A percentile compares a stretch with the other conserved stretches of the same genome.
phyloP scores from a whole-genome alignment of 2,797 vertebrate species.

The Capromys pilorides region DNA sequence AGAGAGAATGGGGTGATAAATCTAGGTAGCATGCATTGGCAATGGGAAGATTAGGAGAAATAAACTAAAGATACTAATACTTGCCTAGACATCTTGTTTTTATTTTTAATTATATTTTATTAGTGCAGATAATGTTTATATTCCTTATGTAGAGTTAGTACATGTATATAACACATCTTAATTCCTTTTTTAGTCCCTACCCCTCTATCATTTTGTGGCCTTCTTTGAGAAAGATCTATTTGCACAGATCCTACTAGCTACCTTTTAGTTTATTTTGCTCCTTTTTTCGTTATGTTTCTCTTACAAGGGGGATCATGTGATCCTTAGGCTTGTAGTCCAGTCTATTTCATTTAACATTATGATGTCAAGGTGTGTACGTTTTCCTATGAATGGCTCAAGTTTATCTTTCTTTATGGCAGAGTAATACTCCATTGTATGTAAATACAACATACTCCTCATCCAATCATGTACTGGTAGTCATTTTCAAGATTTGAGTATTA shows the following conservation, averaged over 20 bases:
- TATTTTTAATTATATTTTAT: neutral
- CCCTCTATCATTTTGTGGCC: neutral
- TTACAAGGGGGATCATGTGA: neutral
- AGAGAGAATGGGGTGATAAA: neutral
- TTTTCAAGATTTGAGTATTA: neutral
- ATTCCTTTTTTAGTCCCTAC: neutral
- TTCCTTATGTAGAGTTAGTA: neutral
- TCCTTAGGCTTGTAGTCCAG: neutral
- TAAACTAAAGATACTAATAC: neutral
- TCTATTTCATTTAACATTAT: neutral
- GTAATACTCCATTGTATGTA: neutral
- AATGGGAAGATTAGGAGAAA: neutral
- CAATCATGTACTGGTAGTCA: neutral
- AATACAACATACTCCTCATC: neutral
- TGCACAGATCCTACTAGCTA: neutral
- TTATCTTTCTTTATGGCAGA: neutral
- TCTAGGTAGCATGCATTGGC: neutral
- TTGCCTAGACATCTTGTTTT: neutral
- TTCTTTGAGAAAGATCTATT: neutral
- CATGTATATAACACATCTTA: neutral
- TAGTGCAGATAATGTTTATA: neutral
- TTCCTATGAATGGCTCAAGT: neutral
- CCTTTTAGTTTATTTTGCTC: neutral
- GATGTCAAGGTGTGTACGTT: neutral
- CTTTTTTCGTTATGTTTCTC: neutral